Evolutionary conservation across 64 coral and sea anemone species (phyloP).

Genomic region (Dendronephthya gigantea): DNA sequence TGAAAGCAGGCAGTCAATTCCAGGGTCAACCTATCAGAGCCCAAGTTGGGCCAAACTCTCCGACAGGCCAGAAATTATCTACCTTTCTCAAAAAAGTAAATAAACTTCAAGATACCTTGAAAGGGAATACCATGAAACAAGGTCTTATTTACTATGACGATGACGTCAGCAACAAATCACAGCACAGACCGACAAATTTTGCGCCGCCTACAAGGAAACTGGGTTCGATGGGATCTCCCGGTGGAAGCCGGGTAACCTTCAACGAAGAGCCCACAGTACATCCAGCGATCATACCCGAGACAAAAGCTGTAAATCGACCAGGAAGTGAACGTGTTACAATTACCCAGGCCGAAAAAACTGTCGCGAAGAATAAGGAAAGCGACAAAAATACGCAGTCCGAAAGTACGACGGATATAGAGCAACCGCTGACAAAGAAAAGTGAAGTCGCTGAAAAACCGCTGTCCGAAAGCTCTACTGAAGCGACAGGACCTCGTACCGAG

Average conservation of each 20-base stretch:
- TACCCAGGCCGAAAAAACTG: neutral
- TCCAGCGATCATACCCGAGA: neutral
- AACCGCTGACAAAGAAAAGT: neutral
- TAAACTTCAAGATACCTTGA: neutral
- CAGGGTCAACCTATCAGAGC: neutral
- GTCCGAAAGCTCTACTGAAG: neutral
- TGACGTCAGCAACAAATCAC: neutral
- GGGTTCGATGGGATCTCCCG: neutral
- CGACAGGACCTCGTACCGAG: neutral
- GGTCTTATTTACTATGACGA: neutral
- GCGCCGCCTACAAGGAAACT: neutral
- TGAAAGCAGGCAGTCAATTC: neutral
- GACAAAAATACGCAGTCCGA: neutral
- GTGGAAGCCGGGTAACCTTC: neutral
- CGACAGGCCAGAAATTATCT: neutral
- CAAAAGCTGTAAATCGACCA: neutral
- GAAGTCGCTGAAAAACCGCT: neutral
- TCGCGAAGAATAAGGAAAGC: neutral
- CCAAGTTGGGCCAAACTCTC: neutral
- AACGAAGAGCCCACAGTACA: neutral
- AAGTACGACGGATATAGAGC: neutral
- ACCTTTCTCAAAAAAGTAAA: neutral
- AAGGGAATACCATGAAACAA: constrained; percentile 1
- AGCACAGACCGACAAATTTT: neutral
- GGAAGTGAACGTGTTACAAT: neutral